Base-by-base conservation (phyloP, 2,797 vertebrate species). In the Pitangus sulphuratus region DNA sequence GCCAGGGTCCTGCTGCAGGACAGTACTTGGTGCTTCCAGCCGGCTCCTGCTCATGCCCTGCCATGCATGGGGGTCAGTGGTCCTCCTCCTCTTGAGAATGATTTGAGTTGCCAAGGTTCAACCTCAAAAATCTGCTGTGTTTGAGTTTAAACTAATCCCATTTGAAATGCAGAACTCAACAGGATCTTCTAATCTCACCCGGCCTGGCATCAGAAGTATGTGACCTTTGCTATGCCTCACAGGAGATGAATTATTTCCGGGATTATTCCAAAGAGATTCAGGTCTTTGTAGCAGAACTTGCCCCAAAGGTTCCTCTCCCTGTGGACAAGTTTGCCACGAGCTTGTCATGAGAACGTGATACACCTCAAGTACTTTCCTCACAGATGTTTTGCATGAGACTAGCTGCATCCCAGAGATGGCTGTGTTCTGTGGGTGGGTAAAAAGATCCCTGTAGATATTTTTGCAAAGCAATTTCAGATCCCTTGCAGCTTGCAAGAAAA, bases 341-440 rank as follows among this genome's bases (percentile, higher is more conserved):
- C 54, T 86, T 89, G 35, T 39, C 48, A 48, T 44, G 33, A 84
- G 71, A 85, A 53, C 4, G 0, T 22, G 51, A 82, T 82, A 92
- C 89, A 76, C 61, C 56, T 91, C 45, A 85, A 69, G 58, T 75
- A 33, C 48, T 89, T 90, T 91, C 47, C 45, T 95, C 0, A 0
- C 89, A 96, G 92, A 93, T 95, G 84, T 96, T 97, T 96, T 89
- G 39, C 21, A n/a, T 92, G 71, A 91, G 75, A 69, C 37, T 65
- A 80, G 51, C 60, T 95, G 71, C 42, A 20, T 72, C 47, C 72
- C 76, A 87, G 78, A 84, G 79, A 83, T 74, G 71, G 71, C 62
- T 82, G 70, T 1, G 0, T 92, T 90, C 81, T 4, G 42, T 88
- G 82, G 47, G 77, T 71, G 84, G 85, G 83, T 74, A 93, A 84